These are phyloP conservation scores for Hylia prasina DNA, from an alignment of 2,113 vertebrate species.

Conservation along the genomic window DNA sequence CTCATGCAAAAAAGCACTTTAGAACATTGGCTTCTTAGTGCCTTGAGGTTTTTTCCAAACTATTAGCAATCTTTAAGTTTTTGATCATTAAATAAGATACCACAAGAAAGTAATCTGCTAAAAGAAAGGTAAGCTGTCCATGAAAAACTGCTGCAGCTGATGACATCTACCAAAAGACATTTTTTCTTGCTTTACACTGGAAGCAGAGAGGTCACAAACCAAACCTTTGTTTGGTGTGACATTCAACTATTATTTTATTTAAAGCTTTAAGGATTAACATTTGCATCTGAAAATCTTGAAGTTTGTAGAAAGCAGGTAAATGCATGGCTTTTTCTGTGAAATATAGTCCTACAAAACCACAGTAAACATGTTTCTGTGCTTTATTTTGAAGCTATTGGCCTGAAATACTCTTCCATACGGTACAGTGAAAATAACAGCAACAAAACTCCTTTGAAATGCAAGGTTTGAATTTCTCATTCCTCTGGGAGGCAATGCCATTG, in stretches of 20 bases:
- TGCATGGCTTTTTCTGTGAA: conserved; percentile 31
- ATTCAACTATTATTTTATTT: background rate
- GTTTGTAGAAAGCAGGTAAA: background rate
- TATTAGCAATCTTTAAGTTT: background rate
- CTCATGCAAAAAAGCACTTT: background rate
- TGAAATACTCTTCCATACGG: background rate
- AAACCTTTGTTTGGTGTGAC: background rate
- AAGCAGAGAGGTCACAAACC: background rate
- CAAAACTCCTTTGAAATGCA: background rate
- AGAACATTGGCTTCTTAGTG: background rate
- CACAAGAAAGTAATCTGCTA: background rate
- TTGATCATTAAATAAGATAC: background rate
- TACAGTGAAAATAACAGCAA: background rate
- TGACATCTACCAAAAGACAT: background rate
- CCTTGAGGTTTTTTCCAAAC: background rate
- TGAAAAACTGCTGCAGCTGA: background rate
- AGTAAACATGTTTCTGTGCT: background rate
- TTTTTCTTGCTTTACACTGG: background rate
- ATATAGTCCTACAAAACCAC: conserved; percentile 22
- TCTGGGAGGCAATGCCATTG: background rate
- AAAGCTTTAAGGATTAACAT: background rate
- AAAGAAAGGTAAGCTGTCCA: background rate
- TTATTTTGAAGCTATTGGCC: background rate
- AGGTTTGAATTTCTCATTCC: background rate
- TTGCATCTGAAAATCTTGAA: conserved; percentile 24